These are phyloP conservation scores for Zaprionus lineosus DNA, from an alignment of 2,888 invertebrate genomes.

Conservation along the genomic window DNA sequence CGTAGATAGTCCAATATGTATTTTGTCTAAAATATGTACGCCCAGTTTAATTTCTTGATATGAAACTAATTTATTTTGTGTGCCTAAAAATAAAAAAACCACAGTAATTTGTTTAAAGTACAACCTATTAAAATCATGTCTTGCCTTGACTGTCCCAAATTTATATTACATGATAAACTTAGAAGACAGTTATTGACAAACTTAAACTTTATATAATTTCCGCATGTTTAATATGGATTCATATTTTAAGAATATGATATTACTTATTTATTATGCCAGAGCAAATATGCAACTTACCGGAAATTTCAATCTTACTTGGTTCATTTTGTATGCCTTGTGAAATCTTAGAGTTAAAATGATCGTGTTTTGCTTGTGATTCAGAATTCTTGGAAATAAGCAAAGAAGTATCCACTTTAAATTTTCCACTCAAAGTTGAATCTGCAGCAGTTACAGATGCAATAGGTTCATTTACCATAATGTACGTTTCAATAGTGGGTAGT, in stretches of 20 bases:
- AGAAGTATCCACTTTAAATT: constrained; percentile 3
- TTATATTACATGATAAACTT: too few relatives aligned
- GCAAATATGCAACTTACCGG: too few relatives aligned
- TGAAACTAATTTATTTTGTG: constrained; percentile 81
- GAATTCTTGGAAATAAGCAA: constrained; percentile 5
- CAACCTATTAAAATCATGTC: too few relatives aligned
- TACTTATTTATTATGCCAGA: too few relatives aligned
- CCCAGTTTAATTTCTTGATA: constrained; percentile 85
- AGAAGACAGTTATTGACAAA: too few relatives aligned
- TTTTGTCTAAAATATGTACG: constrained; percentile 93
- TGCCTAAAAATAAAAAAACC: constrained; percentile 60
- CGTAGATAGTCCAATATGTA: constrained; percentile 87
- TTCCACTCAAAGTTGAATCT: constrained; percentile 3
- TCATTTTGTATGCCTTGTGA: neutral
- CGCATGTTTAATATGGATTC: too few relatives aligned
- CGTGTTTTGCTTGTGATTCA: constrained; percentile 12
- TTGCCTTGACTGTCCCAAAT: too few relatives aligned
- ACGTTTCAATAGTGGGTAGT: constrained; percentile 81
- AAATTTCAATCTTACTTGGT: constrained; percentile 43
- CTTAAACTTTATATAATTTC: too few relatives aligned
- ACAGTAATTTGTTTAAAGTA: too few relatives aligned
- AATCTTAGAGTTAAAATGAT: constrained; percentile 8
- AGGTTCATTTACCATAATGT: constrained; percentile 82
- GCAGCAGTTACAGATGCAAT: constrained; percentile 31
- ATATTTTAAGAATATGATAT: too few relatives aligned